Percentiles rank a stretch among this genome's conserved stretches.
Evolutionary conservation across 2,797 vertebrate species (phyloP).

Genomic region (Sebastes baramenuke): DNA sequence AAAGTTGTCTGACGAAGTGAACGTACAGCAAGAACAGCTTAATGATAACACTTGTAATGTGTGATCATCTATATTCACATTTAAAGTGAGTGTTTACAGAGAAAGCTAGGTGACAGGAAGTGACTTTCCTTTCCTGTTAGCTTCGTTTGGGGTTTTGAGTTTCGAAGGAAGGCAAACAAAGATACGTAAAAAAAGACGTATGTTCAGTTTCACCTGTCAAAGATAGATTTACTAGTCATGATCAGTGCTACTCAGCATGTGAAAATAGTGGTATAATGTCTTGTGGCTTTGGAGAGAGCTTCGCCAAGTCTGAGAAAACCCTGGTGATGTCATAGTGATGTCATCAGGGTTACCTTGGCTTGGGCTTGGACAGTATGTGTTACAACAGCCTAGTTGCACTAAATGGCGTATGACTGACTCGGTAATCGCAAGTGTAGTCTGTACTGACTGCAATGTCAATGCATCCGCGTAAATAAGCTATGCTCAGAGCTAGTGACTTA

Average conservation of each 20-base stretch:
- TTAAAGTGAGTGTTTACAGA: neutral
- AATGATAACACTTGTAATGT: neutral
- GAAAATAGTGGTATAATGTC: neutral
- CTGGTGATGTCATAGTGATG: neutral
- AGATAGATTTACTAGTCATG: neutral
- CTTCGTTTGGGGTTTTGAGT: accelerated
- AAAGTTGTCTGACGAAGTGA: neutral
- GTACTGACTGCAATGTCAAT: too few species aligned
- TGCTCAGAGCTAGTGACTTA: accelerated
- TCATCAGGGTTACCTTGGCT: neutral
- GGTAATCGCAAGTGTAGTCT: too few species aligned
- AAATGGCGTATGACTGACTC: too few species aligned
- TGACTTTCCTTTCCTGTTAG: accelerated
- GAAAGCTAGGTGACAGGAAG: accelerated
- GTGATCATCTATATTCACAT: accelerated
- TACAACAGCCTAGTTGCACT: accelerated
- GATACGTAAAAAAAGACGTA: neutral
- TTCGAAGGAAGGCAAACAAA: neutral
- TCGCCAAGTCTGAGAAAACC: neutral
- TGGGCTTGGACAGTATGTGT: neutral
- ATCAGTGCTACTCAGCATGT: neutral
- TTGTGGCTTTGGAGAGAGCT: neutral
- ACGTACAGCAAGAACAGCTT: neutral
- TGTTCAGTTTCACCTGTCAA: neutral
- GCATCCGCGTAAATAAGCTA: accelerated